Evolutionary conservation across 2,113 vertebrate species (phyloP).

Genomic region (Pitta sordida): DNA sequence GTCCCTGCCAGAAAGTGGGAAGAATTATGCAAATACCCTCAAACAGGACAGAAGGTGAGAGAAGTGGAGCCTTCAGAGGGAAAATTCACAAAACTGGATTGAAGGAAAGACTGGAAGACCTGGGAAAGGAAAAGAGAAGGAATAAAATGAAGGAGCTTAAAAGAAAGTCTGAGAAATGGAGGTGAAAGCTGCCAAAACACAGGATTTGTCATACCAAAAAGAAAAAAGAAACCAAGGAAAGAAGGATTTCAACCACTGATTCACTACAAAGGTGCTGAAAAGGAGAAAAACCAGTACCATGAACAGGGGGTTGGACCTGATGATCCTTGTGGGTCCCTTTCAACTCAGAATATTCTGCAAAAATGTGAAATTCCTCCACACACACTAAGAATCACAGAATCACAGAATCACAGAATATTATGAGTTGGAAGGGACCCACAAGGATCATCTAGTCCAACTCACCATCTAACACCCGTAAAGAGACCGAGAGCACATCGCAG

Average conservation of each 20-base stretch:
- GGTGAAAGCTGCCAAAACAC: background rate
- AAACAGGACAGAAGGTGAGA: background rate
- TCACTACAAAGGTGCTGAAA: background rate
- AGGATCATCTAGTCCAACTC: no score
- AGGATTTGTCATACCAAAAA: background rate
- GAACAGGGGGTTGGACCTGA: fast-evolving
- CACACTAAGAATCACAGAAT: no score
- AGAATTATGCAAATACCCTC: background rate
- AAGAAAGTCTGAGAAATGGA: background rate
- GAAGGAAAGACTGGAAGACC: background rate
- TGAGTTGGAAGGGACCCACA: no score
- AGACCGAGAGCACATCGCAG: no score
- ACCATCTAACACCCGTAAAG: no score
- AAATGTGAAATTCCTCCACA: background rate
- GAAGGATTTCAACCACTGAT: background rate
- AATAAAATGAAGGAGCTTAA: background rate
- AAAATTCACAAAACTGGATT: background rate
- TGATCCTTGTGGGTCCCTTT: background rate
- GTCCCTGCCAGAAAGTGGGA: background rate
- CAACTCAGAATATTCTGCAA: background rate
- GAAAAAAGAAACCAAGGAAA: background rate
- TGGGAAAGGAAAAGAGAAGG: background rate
- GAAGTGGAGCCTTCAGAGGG: background rate
- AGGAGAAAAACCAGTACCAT: background rate
- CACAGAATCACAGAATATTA: no score